Conservation (phyloP, 1,140 invertebrate genomes). For the Habropoda laboriosa region DNA sequence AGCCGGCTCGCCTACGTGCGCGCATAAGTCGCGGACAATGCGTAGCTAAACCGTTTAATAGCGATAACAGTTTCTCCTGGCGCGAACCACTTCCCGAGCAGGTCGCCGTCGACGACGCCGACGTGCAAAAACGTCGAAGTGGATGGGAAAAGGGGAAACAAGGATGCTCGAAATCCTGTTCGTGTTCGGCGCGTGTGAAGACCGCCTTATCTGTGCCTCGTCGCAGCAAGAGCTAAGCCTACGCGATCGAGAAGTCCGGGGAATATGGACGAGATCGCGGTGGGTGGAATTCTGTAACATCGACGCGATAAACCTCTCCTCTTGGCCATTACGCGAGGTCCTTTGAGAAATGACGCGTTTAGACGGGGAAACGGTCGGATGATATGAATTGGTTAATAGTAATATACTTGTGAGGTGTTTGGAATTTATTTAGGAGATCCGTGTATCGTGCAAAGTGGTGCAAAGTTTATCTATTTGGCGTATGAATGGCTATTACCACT, state of each 20-base stretch:
- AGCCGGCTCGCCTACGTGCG: slow-evolving; percentile 42
- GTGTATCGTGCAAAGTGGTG: too few relatives aligned
- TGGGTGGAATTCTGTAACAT: slow-evolving; percentile 1
- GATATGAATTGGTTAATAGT: neutral
- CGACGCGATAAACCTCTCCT: neutral
- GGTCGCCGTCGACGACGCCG: slow-evolving; percentile 13
- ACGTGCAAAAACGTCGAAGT: slow-evolving; percentile 7
- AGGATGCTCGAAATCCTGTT: slow-evolving; percentile 27
- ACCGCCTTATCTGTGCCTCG: neutral
- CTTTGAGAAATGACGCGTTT: neutral
- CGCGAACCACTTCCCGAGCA: slow-evolving; percentile 9
- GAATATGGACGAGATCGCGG: neutral
- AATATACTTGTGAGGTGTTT: too few relatives aligned
- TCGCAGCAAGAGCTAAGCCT: neutral
- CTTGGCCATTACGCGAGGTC: neutral
- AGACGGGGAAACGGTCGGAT: neutral
- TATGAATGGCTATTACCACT: too few relatives aligned
- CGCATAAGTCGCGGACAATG: slow-evolving; percentile 38
- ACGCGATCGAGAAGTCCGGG: neutral
- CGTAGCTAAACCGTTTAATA: slow-evolving; percentile 51
- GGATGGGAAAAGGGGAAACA: neutral
- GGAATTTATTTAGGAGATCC: too few relatives aligned
- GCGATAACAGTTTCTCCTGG: slow-evolving; percentile 44
- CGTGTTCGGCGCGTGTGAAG: slow-evolving; percentile 1
- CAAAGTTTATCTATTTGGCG: too few relatives aligned